Evolutionary conservation across 2,113 vertebrate genomes (phyloP), one percentile per base, ranked within the genome.

Genomic region (Hipposideros armiger): DNA sequence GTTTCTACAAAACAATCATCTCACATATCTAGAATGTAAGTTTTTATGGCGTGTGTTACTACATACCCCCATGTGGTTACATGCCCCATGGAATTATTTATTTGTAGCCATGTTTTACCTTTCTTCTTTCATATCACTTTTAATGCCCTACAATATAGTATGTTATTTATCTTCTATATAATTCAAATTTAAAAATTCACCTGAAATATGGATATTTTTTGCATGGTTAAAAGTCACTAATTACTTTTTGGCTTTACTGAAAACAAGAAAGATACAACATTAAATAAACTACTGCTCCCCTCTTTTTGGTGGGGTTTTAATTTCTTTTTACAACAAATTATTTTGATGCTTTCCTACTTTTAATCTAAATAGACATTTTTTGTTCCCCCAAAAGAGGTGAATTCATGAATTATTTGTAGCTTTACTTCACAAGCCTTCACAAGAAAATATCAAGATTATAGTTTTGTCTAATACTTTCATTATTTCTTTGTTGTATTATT

Each of bases 271-370:
- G 16, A 90, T 58, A 70, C 1, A 47, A 24, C 52, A 74, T 84
- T 73, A 91, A 91, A 93, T 82, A 67, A 90, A 86, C 15, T 45
- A 66, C 14, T 67, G 24, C 4, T 64, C 52, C 1, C 2, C 13
- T 54, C 28, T 47, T 32, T 66, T 77, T 16, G 13, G 15, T 86
- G 77, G 28, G 28, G 16, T 64, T 96, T 84, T 54, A 89, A 69
- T 91, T 87, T 83, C 13, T 47, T 91, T 94, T 85, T 56, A 36
- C 40, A 60, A 73, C 22, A 91, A 70, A 64, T 76, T 50, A 40
- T 52, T 50, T 8, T 66, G 26, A 58, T 47, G 6, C 28, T 89
- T 93, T 85, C n/a, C 52, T 87, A 32, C 14, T 78, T 82, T 62
- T 47, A 82, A 62, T 69, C 19, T 72, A 36, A 87, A 40, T n/a